These are phyloP conservation scores for Momotus momota DNA, from an alignment of 2,797 vertebrate genomes.

Conservation along the genomic window DNA sequence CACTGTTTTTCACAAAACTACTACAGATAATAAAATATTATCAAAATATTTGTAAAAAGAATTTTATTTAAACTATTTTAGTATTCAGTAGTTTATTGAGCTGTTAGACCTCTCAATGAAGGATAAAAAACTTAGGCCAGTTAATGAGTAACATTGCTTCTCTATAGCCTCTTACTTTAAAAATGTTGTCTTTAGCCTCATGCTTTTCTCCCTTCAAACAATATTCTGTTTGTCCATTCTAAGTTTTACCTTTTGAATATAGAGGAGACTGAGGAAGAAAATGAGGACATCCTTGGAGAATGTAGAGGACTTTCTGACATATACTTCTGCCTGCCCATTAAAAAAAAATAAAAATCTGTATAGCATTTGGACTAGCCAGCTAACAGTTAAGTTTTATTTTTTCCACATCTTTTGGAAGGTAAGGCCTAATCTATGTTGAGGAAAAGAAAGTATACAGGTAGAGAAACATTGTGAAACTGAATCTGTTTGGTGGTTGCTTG, in stretches of 20 bases:
- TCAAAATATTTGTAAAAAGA: not conserved
- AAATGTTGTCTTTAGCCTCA: not conserved
- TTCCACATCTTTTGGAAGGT: conserved; percentile 34
- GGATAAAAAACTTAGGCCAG: not conserved
- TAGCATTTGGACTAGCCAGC: not conserved
- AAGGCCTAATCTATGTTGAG: conserved; percentile 61
- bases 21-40: not conserved
- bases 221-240: not conserved
- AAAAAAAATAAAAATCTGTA: not conserved
- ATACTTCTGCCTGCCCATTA: not conserved
- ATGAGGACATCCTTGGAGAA: not conserved
- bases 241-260: not conserved
- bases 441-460: not conserved
- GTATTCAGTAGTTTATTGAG: not conserved
- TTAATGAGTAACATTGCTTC: not conserved
- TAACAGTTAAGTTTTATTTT: conserved; percentile 20
- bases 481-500: not conserved
- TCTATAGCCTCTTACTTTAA: not conserved
- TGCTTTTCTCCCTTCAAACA: not conserved
- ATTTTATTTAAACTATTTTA: not conserved
- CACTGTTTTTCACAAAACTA: not conserved
- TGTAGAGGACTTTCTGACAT: not conserved
- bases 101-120: not conserved
- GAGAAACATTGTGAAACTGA: conserved; percentile 33
- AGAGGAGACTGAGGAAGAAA: not conserved